Evolutionary conservation across 2,113 vertebrate species (phyloP), one percentile per base, ranked within the genome.

Genomic region (Mystacornis crossleyi): DNA sequence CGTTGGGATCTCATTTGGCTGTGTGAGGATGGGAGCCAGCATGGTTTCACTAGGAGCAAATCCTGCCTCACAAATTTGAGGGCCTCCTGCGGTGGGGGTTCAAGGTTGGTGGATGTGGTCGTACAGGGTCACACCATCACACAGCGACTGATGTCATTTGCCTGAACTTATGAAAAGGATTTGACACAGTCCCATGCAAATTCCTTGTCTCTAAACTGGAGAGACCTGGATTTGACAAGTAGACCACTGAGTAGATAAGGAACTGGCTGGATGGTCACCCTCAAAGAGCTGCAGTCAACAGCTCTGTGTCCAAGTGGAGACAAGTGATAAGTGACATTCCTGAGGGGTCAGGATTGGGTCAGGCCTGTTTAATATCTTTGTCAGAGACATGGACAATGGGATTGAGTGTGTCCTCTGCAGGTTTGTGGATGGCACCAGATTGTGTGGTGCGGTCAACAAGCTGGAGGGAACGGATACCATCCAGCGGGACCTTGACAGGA

Each of bases 1-100:
- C 28, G 17, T 18, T 31, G 51, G 43, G 17, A 0, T 69, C 0
- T 40, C 33, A 1, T 0, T 8, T 3, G 36, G 12, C 31, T 55
- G 18, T 15, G 1, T 6, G 54, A 10, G 48, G 8, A 1, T 38
- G n/a, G 42, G 25, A 40, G 14, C 51, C 15, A 40, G 31, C 38
- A 1, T 28, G 29, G 25, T 18, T 60, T 60, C 34, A 6, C 18
- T 9, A 2, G 42, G 60, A 31, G 13, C 26, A 25, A 3, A 28
- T 61, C 34, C 18, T 31, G 4, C 29, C 20, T 60, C 18, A 16
- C 45, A 10, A 0, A 7, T 33, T 15, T 42, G 45, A 9, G 42
- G 67, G 21, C 18, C 7, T 34, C 13, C 45, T 25, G 0, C 0
- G 0, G 13, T 54, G 54, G 42, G 9, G 6, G 29, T 54, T 43